Base-by-base conservation (phyloP, 2,113 vertebrate species). In the Garra rufa region DNA sequence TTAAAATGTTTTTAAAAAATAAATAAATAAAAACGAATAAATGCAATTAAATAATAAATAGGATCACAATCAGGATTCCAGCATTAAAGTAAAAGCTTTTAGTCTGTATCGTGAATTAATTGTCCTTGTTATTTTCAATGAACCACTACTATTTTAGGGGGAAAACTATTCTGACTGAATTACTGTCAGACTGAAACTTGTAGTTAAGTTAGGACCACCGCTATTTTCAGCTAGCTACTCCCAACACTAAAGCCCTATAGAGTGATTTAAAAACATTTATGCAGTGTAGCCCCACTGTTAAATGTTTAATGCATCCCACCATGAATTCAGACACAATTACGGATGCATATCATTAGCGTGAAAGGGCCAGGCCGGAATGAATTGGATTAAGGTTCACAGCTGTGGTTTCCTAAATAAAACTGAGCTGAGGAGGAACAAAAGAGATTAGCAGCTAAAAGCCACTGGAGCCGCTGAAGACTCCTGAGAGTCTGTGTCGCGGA, bases 301-400 rank as follows among this genome's bases (percentile, higher is more conserved):
- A 81, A 75, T 74, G 82, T 75, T 76, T 65, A 87, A 81, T 38
- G 19, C 52, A 70, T 81, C 82, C 73, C 71, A 44, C 59, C 17
- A 24, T 75, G 67, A 30, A 80, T 65, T 48, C 55, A 30, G 69
- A 57, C 24, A 67, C 75, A 44, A 80, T 73, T 65, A 43, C 46
- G 43, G 79, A 44, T 17, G 21, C 81, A 79, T 77, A 24, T 78
- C 46, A 78, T 69, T 82, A 73, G 65, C 34, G 81, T 84, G 85
- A 87, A 55, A 84, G 34, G 14, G 46, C 34, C 55, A 11, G 34
- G 28, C 41, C 4, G 4, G 61, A 76, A 61, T 48, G 59, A 87
- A 84, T 84, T 81, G 82, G 70, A 84, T 87, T 87, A 87, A 21
- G 41, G 30, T 43, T 67, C 77, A 81, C 86, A 87, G 86, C 86